phyloP scores from a whole-genome alignment of 1,140 invertebrate genomes.

The Anastrepha ludens region DNA sequence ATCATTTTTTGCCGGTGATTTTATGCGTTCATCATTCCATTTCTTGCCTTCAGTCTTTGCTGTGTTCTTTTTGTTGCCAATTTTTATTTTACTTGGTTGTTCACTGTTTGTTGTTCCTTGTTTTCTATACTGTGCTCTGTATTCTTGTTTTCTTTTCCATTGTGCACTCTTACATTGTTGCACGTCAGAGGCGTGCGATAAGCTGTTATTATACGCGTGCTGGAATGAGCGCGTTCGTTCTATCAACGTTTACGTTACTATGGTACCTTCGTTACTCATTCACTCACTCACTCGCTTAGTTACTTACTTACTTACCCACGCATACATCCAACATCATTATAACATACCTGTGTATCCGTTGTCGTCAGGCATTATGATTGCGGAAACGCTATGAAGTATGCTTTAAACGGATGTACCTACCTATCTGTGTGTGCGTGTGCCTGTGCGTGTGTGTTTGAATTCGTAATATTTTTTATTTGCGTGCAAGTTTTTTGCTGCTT shows the following conservation, averaged over 20 bases:
- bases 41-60: background rate
- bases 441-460: background rate
- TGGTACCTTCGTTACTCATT: background rate
- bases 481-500: background rate
- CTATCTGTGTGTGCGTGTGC: background rate
- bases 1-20: background rate
- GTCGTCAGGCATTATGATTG: background rate
- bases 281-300: background rate
- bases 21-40: constrained; percentile 44
- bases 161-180: constrained; percentile 14
- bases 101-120: too few species aligned
- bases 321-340: background rate
- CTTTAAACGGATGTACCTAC: constrained; percentile 14
- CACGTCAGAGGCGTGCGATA: constrained; percentile 48
- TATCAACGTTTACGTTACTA: background rate
- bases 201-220: constrained; percentile 29
- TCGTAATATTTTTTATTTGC: background rate
- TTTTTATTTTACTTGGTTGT: background rate
- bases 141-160: background rate
- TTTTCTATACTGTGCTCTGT: background rate
- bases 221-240: constrained; percentile 25
- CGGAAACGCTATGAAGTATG: background rate
- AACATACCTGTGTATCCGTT: constrained; percentile 45
- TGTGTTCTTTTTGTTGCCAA: constrained; percentile 1
- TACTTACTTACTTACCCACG: background rate